These are phyloP conservation scores for Prunella strophiata DNA, from an alignment of 2,797 vertebrate species.

Conservation along the genomic window DNA sequence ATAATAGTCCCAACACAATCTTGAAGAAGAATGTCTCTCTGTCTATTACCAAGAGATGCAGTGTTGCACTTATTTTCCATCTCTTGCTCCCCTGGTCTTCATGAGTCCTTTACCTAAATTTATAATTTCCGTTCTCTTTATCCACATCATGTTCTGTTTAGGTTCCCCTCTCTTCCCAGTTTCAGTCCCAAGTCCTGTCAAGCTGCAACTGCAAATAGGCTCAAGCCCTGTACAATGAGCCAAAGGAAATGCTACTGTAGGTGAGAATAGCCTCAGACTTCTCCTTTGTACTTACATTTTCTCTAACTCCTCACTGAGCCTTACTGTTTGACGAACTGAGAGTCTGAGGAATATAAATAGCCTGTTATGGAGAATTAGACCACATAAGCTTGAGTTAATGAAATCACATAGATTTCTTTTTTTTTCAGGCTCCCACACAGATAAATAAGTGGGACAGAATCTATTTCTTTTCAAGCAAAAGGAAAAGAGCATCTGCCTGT, in stretches of 20 bases:
- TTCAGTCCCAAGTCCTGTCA: not conserved
- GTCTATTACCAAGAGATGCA: not conserved
- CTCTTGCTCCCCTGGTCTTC: not conserved
- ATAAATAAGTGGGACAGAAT: not conserved
- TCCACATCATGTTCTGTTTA: not conserved
- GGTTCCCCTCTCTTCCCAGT: not conserved
- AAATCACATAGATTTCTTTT: not conserved
- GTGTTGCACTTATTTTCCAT: not conserved
- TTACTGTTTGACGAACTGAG: not conserved
- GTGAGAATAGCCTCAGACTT: not conserved
- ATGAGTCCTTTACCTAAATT: not conserved
- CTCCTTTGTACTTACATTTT: not conserved
- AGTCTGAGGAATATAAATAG: not conserved
- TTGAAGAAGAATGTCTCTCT: not conserved
- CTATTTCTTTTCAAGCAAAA: not conserved
- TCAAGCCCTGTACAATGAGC: not conserved
- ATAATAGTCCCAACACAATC: not conserved
- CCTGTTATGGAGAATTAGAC: not conserved
- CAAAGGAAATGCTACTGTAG: not conserved
- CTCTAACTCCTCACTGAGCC: not conserved
- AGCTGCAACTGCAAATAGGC: not conserved
- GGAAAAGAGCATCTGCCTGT: not conserved
- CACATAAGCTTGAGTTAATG: not conserved
- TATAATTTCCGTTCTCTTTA: not conserved
- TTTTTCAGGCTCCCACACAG: accelerated